A percentile compares a stretch with the other conserved stretches of the same genome.
Evolutionary conservation across 2,797 vertebrate genomes (phyloP).

Genomic region (Silurus lanzhouensis): DNA sequence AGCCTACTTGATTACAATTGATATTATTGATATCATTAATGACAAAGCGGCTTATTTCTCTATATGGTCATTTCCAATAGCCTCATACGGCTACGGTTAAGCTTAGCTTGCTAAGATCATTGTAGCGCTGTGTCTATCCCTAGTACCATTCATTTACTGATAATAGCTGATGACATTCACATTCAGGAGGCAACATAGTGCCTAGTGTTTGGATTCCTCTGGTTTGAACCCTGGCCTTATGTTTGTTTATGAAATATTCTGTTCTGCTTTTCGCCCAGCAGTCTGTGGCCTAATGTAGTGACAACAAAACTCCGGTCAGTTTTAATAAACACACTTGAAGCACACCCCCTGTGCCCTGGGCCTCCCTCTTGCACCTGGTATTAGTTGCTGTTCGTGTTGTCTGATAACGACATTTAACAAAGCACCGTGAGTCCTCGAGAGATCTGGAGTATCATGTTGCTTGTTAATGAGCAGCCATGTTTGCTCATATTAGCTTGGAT

Average conservation of each 20-base stretch:
- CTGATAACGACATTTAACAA: not conserved
- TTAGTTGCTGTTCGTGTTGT: conserved; percentile 3
- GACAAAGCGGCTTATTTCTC: no score
- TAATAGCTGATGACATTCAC: no score
- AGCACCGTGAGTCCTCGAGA: not conserved
- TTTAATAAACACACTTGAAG: not conserved
- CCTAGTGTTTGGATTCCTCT: not conserved
- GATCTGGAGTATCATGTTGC: conserved; percentile 12
- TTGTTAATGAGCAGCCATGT: conserved; percentile 35
- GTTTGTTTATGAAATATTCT: not conserved
- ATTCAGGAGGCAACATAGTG: not conserved
- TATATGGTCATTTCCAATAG: no score
- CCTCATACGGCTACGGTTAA: no score
- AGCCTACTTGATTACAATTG: no score
- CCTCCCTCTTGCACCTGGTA: not conserved
- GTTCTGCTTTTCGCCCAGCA: not conserved
- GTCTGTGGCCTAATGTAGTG: no score
- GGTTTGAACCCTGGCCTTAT: not conserved
- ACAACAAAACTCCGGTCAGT: not conserved
- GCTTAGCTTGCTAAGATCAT: no score
- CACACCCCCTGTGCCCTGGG: not conserved
- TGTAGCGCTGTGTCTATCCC: no score
- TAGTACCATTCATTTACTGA: no score
- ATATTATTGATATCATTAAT: no score
- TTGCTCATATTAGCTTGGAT: conserved; percentile 25